Percentiles rank a stretch among this genome's conserved stretches.
Conservation (phyloP, 2,888 invertebrate genomes). For the Stenichneumon culpator region DNA sequence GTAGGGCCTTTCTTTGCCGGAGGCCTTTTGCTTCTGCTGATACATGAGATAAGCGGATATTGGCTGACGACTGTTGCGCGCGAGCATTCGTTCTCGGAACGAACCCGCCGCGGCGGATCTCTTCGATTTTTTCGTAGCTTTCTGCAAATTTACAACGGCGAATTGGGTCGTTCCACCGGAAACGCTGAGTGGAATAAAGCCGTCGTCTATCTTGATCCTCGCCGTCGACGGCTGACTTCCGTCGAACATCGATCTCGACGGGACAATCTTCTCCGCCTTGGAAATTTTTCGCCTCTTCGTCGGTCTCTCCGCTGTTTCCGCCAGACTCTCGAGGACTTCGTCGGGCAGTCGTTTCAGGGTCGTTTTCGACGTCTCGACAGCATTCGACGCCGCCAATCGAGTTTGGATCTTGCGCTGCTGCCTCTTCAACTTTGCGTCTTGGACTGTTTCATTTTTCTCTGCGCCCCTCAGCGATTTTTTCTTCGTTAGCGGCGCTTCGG, state of each 20-base stretch:
- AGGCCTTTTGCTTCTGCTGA: slow-evolving; percentile 76
- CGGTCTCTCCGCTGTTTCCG: slow-evolving; percentile 69
- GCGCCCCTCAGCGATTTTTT: slow-evolving; percentile 17
- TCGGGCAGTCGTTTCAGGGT: slow-evolving; percentile 76
- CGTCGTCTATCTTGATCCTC: slow-evolving; percentile 58
- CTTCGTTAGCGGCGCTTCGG: slow-evolving; percentile 24
- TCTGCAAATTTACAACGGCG: slow-evolving; percentile 74
- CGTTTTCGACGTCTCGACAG: slow-evolving; percentile 5
- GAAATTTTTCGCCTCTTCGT: slow-evolving; percentile 68
- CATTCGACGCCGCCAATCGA: background rate
- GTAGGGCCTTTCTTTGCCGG: slow-evolving; percentile 57
- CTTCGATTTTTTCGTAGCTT: slow-evolving; percentile 71
- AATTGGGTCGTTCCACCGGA: slow-evolving; percentile 80
- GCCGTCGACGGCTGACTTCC: slow-evolving; percentile 21
- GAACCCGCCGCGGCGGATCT: slow-evolving; percentile 61
- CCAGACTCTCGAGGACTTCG: slow-evolving; percentile 74
- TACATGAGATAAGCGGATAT: slow-evolving; percentile 76
- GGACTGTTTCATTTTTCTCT: slow-evolving; percentile 36
- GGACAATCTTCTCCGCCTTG: slow-evolving; percentile 59
- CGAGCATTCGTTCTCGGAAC: slow-evolving; percentile 78
- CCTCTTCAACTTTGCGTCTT: slow-evolving; percentile 49
- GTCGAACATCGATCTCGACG: slow-evolving; percentile 70
- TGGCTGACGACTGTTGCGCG: slow-evolving; percentile 76
- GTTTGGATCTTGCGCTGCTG: slow-evolving; percentile 21
- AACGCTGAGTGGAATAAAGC: slow-evolving; percentile 71